Evolutionary conservation across 1,140 invertebrate species (phyloP), one percentile per base, ranked within the genome.

Genomic region (Papilio machaon): DNA sequence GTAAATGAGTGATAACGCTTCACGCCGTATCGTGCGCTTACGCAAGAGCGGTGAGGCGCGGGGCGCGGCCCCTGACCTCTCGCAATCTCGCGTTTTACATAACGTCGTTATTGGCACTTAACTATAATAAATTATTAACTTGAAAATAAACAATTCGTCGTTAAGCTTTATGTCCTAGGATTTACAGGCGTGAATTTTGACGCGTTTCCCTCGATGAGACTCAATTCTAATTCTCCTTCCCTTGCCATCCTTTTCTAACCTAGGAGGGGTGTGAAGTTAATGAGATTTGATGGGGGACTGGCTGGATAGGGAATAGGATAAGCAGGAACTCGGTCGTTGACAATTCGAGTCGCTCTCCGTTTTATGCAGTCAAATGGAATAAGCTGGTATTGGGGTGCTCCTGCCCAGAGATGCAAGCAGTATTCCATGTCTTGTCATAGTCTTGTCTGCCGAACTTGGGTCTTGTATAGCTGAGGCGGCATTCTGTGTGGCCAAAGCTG

Each of bases 21-120:
- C 8, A 19, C 46, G n/a, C 47, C 43, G 13, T 76, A 76, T 76
- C 74, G 46, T 35, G 10, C 38, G 74, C 74, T 76, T 52, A 19
- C 47, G 47, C 47, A 30, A 76, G 47, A 47, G 74, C 73, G 6
- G 35, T 30, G 54, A 7, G 47, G 74, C 74, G 74, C 60, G 64
- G 64, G 64, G 64, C 64, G 64, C 73, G 73, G 46, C 47, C 74
- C 74, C 43, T 49, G 74, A 76, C 74, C 74, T 35, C 64, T 67
- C 64, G 13, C 30, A 70, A 70, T 70, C 64, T 70, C 13, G 38
- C 60, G 64, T 70, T 70, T 70, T 70, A 70, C 64, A 70, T 70
- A 70, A 70, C 64, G 15, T 70, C 60, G 60, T 64, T 15, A 13
- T 70, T 70, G 30, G 13, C 64, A 35, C 64, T 64, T 64, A 70